Evolutionary conservation across 2,888 invertebrate genomes (phyloP).

Genomic region (Hydropsyche betteni): DNA sequence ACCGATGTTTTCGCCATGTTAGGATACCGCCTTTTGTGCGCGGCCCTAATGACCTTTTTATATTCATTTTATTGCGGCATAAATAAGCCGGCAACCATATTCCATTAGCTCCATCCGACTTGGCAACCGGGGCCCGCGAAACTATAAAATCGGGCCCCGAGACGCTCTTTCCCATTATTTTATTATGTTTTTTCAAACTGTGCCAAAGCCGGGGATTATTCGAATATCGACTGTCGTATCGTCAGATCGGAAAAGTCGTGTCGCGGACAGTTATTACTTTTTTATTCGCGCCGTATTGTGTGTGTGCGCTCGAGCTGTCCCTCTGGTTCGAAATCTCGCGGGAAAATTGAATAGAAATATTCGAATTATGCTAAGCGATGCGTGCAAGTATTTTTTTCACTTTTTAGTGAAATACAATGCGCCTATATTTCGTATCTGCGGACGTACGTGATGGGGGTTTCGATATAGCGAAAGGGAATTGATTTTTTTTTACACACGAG

Average conservation of each 20-base stretch:
- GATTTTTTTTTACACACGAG: background rate
- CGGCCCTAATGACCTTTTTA: conserved; percentile 43
- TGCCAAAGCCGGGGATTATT: no score
- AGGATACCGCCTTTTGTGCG: conserved; percentile 1
- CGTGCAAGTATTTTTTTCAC: conserved; percentile 32
- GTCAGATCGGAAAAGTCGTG: conserved; percentile 14
- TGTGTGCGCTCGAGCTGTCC: background rate
- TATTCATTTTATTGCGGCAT: conserved; percentile 44
- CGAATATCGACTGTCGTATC: conserved; percentile 27
- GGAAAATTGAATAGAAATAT: conserved; percentile 37
- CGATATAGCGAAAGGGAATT: background rate
- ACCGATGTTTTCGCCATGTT: background rate
- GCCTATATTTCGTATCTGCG: no score
- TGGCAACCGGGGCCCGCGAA: conserved; percentile 32
- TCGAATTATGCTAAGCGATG: conserved; percentile 28
- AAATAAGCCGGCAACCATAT: conserved; percentile 38
- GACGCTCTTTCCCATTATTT: no score
- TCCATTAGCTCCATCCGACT: conserved; percentile 41
- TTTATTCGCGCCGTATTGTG: conserved; percentile 25
- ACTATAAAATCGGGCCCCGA: conserved; percentile 5
- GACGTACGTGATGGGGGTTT: no score
- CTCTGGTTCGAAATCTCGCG: background rate
- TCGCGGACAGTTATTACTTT: conserved; percentile 26
- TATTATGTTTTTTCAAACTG: no score
- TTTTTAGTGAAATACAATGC: background rate